Percentiles rank a stretch among this genome's conserved stretches.
Conservation (phyloP, 1,140 invertebrate species). For the Drosophila funebris region DNA sequence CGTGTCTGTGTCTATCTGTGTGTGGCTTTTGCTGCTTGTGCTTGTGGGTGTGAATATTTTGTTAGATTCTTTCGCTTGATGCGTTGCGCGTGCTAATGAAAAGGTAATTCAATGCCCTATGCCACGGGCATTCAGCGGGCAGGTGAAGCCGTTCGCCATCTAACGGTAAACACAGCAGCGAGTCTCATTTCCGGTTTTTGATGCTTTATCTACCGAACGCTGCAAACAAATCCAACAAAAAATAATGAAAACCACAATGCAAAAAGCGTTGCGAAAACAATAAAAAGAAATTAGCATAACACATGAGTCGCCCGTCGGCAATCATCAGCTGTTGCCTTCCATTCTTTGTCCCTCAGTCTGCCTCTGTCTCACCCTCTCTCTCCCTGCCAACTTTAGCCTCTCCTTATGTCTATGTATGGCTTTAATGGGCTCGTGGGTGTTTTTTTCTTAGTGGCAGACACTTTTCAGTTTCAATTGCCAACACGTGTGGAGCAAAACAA, state of each 20-base stretch:
- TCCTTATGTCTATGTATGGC: slow-evolving; percentile 39
- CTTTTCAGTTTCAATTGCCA: slow-evolving; percentile 71
- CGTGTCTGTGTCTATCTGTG: slow-evolving; percentile 30
- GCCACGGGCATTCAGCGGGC: slow-evolving; percentile 43
- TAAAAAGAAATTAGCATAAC: slow-evolving; percentile 78
- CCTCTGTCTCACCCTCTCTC: neutral
- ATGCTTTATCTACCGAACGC: slow-evolving; percentile 27
- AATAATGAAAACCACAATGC: slow-evolving; percentile 2
- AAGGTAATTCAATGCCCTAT: slow-evolving; percentile 79
- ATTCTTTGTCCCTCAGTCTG: neutral
- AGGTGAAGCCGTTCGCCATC: slow-evolving; percentile 21
- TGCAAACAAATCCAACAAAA: slow-evolving; percentile 12
- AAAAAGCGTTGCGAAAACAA: slow-evolving; percentile 55
- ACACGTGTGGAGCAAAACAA: slow-evolving; percentile 68
- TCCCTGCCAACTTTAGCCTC: neutral
- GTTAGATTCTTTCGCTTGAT: slow-evolving; percentile 33
- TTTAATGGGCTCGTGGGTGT: slow-evolving; percentile 75
- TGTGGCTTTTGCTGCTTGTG: slow-evolving; percentile 10
- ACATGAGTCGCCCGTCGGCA: slow-evolving; percentile 43
- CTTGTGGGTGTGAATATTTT: slow-evolving; percentile 34
- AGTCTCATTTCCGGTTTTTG: slow-evolving; percentile 20
- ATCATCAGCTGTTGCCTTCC: slow-evolving; percentile 7
- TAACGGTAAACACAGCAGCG: slow-evolving; percentile 49
- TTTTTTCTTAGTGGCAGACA: slow-evolving; percentile 22
- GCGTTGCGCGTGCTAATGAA: slow-evolving; percentile 52